A percentile compares a stretch with the other conserved stretches of the same genome.
Evolutionary conservation across 2,797 vertebrate species (phyloP).

Genomic region (Acanthornis magna): DNA sequence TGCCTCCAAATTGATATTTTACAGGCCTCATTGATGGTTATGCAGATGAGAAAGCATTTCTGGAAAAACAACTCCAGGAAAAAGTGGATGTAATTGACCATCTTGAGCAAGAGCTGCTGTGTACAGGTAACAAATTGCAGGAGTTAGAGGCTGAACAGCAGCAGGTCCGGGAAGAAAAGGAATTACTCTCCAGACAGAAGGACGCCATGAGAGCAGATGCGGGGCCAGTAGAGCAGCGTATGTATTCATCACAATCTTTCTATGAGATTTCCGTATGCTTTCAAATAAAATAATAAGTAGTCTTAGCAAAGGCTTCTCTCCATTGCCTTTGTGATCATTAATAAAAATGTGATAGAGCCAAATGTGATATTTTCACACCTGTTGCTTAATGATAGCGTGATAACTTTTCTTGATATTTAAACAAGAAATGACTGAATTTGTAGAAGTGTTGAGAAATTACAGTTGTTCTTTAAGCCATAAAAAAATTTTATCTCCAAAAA

Average conservation of each 20-base stretch:
- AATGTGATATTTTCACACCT: not conserved
- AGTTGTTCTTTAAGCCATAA: not conserved
- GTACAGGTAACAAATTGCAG: constrained; percentile 86
- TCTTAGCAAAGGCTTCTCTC: not conserved
- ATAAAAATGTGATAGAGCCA: not conserved
- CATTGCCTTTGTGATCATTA: not conserved
- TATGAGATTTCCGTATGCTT: not conserved
- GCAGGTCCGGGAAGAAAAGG: constrained; percentile 86
- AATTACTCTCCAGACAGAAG: constrained; percentile 89
- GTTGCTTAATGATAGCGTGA: not conserved
- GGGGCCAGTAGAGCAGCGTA: constrained; percentile 88
- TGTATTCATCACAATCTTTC: constrained; percentile 71
- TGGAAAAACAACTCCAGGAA: constrained; percentile 89
- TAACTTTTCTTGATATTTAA: not conserved
- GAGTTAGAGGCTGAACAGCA: constrained; percentile 90
- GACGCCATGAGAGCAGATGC: constrained; percentile 88
- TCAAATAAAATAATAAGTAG: not conserved
- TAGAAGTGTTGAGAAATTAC: not conserved
- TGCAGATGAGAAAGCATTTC: constrained; percentile 85
- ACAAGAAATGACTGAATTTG: not conserved
- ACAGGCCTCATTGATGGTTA: constrained; percentile 93
- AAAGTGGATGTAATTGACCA: constrained; percentile 85
- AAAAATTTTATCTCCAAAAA: not conserved
- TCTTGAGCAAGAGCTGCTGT: constrained; percentile 89
- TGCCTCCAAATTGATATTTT: not conserved